Base-by-base conservation (phyloP, 2,113 vertebrate species). In the Tachuris rubrigastra region DNA sequence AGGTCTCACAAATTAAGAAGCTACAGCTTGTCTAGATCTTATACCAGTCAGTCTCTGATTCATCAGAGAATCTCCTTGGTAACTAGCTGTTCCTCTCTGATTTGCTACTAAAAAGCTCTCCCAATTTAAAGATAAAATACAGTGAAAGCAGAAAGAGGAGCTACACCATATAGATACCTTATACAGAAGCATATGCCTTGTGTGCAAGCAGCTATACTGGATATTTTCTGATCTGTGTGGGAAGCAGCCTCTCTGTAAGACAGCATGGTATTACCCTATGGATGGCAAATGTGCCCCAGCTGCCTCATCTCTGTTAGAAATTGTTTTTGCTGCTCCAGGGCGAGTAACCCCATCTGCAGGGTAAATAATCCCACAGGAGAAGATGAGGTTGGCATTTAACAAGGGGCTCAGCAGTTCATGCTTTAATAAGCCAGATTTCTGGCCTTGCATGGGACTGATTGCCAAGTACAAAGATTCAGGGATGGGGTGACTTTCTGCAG, bases 1-100 rank as follows among this genome's bases (percentile, higher is more conserved):
- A 95, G 91, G 35, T 97, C 96, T 97, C 63, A 5, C 41, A 62
- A 97, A 97, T 97, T 95, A 97, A 95, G 91, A 78, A 95, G 93
- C 95, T 95, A 89, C 60, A 90, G 84, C 89, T 80, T 92, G 83
- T 97, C 91, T 85, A 95, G 88, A 66, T 96, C 95, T 96, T 95
- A 96, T 59, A 97, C 58, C 93, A 97, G 93, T 69, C 93, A 78
- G 75, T 96, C 63, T 97, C 95, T 96, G 96, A 98, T 96, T 97
- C 96, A 96, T 96, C 89, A 89, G 93, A 78, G 85, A 91, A 87
- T 97, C 93, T 97, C 94, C 96, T 97, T 97, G 96, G 97, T 95
- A 98, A 97, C 96, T 97, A 94, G 93, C 81, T 88, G 96, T 95
- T 97, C 67, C 92, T 97, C 87, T 97, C 95, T 96, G 93, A 97